Base-by-base conservation (phyloP, 2,888 invertebrate species). In the Drosophila melanocephala region DNA sequence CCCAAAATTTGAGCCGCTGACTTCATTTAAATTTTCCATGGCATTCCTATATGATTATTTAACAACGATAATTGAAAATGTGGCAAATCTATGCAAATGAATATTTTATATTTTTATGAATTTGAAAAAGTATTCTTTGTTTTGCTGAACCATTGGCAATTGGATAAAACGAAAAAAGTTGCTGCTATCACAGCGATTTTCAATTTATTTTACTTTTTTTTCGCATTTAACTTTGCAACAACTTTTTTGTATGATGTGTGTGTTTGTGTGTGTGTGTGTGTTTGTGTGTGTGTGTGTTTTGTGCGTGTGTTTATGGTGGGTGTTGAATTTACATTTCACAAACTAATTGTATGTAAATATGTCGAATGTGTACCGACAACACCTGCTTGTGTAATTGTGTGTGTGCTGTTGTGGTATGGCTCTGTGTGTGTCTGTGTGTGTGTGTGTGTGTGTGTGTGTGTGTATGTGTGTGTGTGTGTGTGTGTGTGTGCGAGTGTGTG, bases 271-370 rank as follows among this genome's bases (percentile, higher is more conserved):
- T 28, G 28, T 28, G 28, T 28, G 28, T 28, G 28, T 28, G 0
- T 47, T 19, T 30, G 37, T 59, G 37, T 35, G 51, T 33, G 33
- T 63, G 32, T 57, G 55, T 65, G 59, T 52, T 26, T 65, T 47
- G 64, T 60, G 66, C 12, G 47, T 60, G 51, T 64, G 60, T 39
- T 55, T 55, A 6, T 28, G 33, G 42, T 47, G 56, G 32, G 37
- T 59, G 62, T 32, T 61, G 39, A 78, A 89, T 83, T 88, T 86
- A 87, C 81, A 90, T 90, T 78, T 85, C 67, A 63, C 79, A 89
- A 91, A 91, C 87, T 91, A 87, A 87, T 91, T 91, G 88, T 89
- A 91, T 87, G 91, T 77, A 89, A 89, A 87, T 87, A 91, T 89
- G 91, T 90, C 91, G 87, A 78, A 83, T 76, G 81, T 85, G 70